Conservation (phyloP, 2,113 vertebrate species). For the Rhinolophus sinicus region DNA sequence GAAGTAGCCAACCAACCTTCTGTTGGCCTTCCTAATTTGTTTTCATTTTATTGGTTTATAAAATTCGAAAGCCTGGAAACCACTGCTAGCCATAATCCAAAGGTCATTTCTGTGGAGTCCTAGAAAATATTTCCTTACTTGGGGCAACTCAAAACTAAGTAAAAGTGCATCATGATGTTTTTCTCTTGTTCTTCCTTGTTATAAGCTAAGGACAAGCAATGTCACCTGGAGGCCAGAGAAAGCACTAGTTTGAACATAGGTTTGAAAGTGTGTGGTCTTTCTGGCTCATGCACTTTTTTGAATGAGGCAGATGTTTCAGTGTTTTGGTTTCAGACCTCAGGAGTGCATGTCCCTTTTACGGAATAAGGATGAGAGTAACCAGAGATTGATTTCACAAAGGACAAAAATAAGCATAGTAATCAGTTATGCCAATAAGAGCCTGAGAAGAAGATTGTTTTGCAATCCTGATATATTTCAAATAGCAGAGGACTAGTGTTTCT, state of each 20-base stretch:
- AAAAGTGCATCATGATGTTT: background rate
- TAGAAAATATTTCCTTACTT: constrained; percentile 11
- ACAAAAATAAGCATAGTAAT: background rate
- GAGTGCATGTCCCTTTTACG: background rate
- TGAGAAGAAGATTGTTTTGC: background rate
- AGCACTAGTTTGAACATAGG: background rate
- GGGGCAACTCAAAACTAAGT: background rate
- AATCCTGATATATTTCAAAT: background rate
- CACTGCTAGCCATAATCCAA: background rate
- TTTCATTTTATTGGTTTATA: constrained; percentile 5
- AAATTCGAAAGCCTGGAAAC: background rate
- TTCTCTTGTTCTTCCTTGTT: background rate
- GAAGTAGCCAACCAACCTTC: background rate
- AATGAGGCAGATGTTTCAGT: background rate
- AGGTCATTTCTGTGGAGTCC: background rate
- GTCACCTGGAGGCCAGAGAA: background rate
- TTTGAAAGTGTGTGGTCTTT: background rate
- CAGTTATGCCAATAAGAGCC: background rate
- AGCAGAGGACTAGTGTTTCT: background rate
- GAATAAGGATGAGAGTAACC: background rate
- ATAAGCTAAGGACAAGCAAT: background rate
- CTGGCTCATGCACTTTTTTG: background rate
- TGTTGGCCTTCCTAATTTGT: background rate
- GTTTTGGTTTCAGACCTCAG: background rate
- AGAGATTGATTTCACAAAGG: background rate